These are phyloP conservation scores for Pristis pectinata DNA, from an alignment of 2,797 vertebrate species.

Conservation along the genomic window DNA sequence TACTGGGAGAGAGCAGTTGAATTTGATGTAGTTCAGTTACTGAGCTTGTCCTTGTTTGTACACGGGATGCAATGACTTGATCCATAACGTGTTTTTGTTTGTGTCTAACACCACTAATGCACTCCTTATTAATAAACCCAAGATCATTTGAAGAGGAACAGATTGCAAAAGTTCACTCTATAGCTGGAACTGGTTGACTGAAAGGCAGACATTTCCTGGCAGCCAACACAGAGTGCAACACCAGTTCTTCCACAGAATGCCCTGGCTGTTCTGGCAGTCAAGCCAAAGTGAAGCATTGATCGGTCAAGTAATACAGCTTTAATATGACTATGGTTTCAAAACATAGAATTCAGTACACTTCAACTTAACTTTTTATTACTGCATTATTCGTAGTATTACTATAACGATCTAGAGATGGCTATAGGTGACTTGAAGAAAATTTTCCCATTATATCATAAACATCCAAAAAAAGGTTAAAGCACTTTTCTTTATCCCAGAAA, in stretches of 20 bases:
- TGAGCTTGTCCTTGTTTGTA: not conserved
- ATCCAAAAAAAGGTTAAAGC: not conserved
- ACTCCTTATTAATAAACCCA: not conserved
- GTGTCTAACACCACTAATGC: not conserved
- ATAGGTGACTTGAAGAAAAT: not conserved
- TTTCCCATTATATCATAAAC: not conserved
- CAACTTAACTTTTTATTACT: not conserved
- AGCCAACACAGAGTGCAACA: not conserved
- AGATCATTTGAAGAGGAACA: not conserved
- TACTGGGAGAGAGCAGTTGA: not conserved
- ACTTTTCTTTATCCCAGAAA: not conserved
- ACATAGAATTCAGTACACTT: not conserved
- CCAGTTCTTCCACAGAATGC: not conserved
- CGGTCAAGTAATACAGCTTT: not conserved
- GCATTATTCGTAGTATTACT: not conserved
- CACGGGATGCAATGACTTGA: not conserved
- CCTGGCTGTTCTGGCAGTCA: not conserved
- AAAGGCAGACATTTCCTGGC: not conserved
- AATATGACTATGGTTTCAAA: not conserved
- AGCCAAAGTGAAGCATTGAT: not conserved
- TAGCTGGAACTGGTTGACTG: not conserved
- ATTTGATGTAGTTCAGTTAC: not conserved
- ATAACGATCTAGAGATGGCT: not conserved
- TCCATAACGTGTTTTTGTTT: not conserved
- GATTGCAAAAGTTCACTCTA: not conserved